A percentile compares a stretch with the other conserved stretches of the same genome.
phyloP scores from a whole-genome alignment of 2,888 invertebrate species.

The Girardia tigrina region DNA sequence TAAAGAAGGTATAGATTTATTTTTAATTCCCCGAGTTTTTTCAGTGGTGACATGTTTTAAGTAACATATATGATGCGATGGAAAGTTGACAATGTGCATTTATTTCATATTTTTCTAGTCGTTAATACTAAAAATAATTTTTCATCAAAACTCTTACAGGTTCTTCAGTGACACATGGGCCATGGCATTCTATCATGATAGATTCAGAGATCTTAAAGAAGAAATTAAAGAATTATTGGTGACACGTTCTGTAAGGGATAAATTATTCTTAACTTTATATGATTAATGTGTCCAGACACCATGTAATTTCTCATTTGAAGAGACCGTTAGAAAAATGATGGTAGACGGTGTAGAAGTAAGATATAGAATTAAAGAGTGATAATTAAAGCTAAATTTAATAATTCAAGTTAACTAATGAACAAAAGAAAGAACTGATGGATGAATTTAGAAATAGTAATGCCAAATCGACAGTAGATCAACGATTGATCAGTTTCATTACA shows the following conservation, averaged over 20 bases:
- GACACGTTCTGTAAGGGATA: constrained; percentile 43
- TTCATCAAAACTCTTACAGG: too few species aligned
- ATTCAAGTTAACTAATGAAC: constrained; percentile 40
- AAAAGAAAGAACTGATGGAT: constrained; percentile 41
- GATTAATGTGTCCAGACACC: constrained; percentile 28
- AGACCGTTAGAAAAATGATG: constrained; percentile 40
- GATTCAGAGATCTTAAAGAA: constrained; percentile 48
- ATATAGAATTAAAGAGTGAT: neutral
- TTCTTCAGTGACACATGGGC: constrained; percentile 48
- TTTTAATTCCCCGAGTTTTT: too few species aligned
- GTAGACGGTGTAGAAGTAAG: constrained; percentile 47
- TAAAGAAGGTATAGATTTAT: too few species aligned
- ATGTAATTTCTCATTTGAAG: constrained; percentile 36
- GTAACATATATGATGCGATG: too few species aligned
- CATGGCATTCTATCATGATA: constrained; percentile 48
- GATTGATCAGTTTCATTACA: constrained; percentile 47
- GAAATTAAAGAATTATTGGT: constrained; percentile 48
- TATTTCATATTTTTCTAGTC: too few species aligned
- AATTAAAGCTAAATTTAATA: neutral
- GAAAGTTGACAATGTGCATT: too few species aligned
- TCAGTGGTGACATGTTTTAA: too few species aligned
- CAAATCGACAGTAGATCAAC: constrained; percentile 46
- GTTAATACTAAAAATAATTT: too few species aligned
- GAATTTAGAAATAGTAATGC: constrained; percentile 42
- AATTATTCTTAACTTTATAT: neutral